Evolutionary conservation across 2,888 invertebrate genomes (phyloP), one percentile per base, ranked within the genome.

Genomic region (Drosophila infuscata): DNA sequence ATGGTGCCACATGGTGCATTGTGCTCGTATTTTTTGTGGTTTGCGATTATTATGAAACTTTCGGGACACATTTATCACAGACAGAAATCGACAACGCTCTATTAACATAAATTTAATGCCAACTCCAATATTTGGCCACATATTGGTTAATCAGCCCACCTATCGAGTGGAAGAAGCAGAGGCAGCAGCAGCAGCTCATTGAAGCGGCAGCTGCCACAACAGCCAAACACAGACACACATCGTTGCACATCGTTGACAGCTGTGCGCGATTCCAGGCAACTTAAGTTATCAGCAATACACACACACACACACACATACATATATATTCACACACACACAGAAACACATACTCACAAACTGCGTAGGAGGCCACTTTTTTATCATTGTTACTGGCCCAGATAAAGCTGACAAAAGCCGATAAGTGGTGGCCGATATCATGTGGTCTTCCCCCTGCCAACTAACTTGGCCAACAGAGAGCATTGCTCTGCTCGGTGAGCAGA

Each of bases 31-130:
- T 6, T 54, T 53, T 17, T 53, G 33, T 9, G 15, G 32, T 25
- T 65, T 46, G 36, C 29, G 59, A 59, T 63, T 74, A 54, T 74
- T 74, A 68, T 56, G 74, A 68, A 74, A 74, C 74, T 69, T 69
- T 60, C 15, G 36, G 58, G 74, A 33, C 17, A 63, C 35, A 68
- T 80, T 76, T 78, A 71, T 65, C 81, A 49, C 58, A 38, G 68
- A 38, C 57, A 51, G 65, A 75, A 74, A 57, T 48, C 68, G 49
- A 61, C 59, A 56, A 49, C 58, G 60, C 25, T 65, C 83, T 82
- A 85, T 83, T 88, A 83, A 85, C 88, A 83, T 80, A 77, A 81
- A 73, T 83, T 75, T 66, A 68, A 81, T 81, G 81, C 78, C 64
- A 81, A 65, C 77, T 74, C 71, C 71, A 71, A 82, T 82, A 88